Conservation (phyloP, 2,113 vertebrate species). For the Python bivittatus region DNA sequence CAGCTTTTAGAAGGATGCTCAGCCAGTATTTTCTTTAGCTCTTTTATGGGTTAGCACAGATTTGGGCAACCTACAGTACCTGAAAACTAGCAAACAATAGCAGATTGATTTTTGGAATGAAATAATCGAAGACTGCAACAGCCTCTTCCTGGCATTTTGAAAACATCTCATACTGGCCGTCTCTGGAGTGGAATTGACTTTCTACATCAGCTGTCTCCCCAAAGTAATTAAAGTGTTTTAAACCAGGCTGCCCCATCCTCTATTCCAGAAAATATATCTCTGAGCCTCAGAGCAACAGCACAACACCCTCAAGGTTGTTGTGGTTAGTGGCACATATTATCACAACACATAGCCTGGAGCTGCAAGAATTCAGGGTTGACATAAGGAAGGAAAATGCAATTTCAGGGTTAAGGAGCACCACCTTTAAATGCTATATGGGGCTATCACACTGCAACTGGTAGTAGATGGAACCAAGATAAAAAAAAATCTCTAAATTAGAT, state of each 20-base stretch:
- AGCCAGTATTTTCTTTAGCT: too few species aligned
- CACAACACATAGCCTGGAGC: not conserved
- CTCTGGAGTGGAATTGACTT: not conserved
- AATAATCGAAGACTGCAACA: not conserved
- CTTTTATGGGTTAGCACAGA: too few species aligned
- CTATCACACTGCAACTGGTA: too few species aligned
- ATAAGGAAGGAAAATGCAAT: not conserved
- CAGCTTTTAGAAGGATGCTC: too few species aligned
- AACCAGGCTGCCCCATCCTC: not conserved
- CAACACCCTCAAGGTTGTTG: not conserved
- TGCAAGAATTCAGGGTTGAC: not conserved
- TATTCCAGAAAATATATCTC: not conserved
- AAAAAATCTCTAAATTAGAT: too few species aligned
- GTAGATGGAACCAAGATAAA: too few species aligned
- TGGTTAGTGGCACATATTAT: not conserved
- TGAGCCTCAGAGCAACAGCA: not conserved
- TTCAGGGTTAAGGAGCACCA: not conserved
- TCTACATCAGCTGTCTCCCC: not conserved
- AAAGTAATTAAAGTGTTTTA: not conserved
- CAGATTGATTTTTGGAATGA: too few species aligned
- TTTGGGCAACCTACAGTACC: too few species aligned
- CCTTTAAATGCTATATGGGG: too few species aligned
- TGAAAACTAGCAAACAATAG: too few species aligned
- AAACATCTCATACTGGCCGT: not conserved
- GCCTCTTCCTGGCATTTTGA: not conserved